phyloP scores from a whole-genome alignment of 2,113 vertebrate species.

The Centropristis striata region DNA sequence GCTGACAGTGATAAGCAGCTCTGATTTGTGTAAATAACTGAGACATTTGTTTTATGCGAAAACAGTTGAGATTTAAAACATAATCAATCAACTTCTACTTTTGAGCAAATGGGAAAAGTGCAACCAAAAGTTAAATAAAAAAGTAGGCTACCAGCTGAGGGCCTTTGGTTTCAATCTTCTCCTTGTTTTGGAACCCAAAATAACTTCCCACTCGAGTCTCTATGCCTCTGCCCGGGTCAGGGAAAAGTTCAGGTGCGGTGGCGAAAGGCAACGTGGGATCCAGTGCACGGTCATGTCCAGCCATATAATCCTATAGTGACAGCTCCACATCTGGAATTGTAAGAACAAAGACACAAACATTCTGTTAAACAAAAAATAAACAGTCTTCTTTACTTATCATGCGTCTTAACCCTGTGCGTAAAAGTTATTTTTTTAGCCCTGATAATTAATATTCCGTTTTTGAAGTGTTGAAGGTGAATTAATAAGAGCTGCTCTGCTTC shows the following conservation, averaged over 20 bases:
- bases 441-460: conserved; percentile 26
- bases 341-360: conserved; percentile 5
- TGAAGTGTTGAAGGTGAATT: conserved; percentile 39
- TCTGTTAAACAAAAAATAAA: neutral
- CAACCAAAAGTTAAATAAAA: neutral
- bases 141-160: conserved; percentile 21
- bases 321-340: conserved; percentile 38
- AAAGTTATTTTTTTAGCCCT: conserved; percentile 12
- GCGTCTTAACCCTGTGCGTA: conserved; percentile 24
- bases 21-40: conserved; percentile 62
- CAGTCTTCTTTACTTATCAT: neutral
- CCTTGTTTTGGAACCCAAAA: conserved; percentile 51
- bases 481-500: conserved; percentile 51
- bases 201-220: conserved; percentile 49
- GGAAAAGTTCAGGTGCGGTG: conserved; percentile 76
- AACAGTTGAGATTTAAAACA: conserved; percentile 38
- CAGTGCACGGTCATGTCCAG: conserved; percentile 38
- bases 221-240: conserved; percentile 64
- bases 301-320: conserved; percentile 31
- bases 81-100: conserved; percentile 29
- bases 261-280: conserved; percentile 63
- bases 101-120: conserved; percentile 23
- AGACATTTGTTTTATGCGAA: conserved; percentile 40
- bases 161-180: conserved; percentile 41
- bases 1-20: conserved; percentile 72